A percentile compares a stretch with the other conserved stretches of the same genome.
Evolutionary conservation across 2,113 vertebrate genomes (phyloP).

Genomic region (Poeciliopsis occidentalis): DNA sequence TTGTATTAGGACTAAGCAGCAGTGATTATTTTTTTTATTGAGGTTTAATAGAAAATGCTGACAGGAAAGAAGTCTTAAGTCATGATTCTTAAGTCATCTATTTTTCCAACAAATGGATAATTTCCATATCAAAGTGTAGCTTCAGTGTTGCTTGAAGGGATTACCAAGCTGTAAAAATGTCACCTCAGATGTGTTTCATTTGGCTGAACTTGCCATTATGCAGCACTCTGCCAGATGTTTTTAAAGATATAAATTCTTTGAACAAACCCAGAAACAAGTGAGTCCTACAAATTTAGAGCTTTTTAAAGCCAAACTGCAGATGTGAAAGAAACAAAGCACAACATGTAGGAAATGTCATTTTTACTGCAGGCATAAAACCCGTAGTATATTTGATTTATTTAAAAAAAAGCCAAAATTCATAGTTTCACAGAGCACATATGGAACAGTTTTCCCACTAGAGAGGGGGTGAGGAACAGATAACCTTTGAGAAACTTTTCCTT

Average conservation of each 20-base stretch:
- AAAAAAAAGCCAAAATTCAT: neutral
- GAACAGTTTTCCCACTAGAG: neutral
- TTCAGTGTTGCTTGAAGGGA: slow-evolving; percentile 47
- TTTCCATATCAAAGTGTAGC: slow-evolving; percentile 62
- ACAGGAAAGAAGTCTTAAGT: slow-evolving; percentile 28
- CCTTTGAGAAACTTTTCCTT: neutral
- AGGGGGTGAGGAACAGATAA: neutral
- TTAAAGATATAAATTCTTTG: slow-evolving; percentile 22
- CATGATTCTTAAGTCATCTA: neutral
- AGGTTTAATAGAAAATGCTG: slow-evolving; percentile 32
- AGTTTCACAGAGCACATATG: neutral
- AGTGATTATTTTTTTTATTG: slow-evolving; percentile 40
- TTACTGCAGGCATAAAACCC: neutral
- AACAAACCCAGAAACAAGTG: neutral
- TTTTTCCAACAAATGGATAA: neutral
- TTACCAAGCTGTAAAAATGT: slow-evolving; percentile 42
- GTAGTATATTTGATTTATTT: neutral
- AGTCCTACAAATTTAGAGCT: neutral
- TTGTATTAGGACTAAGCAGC: slow-evolving; percentile 32
- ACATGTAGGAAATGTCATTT: neutral
- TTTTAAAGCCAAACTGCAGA: neutral
- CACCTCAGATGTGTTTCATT: slow-evolving; percentile 31
- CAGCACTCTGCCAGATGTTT: slow-evolving; percentile 5
- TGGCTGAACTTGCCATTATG: slow-evolving; percentile 17
- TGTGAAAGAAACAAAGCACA: neutral